A percentile compares a stretch with the other conserved stretches of the same genome.
Conservation (phyloP, 2,113 vertebrate species). For the Mugil cephalus region DNA sequence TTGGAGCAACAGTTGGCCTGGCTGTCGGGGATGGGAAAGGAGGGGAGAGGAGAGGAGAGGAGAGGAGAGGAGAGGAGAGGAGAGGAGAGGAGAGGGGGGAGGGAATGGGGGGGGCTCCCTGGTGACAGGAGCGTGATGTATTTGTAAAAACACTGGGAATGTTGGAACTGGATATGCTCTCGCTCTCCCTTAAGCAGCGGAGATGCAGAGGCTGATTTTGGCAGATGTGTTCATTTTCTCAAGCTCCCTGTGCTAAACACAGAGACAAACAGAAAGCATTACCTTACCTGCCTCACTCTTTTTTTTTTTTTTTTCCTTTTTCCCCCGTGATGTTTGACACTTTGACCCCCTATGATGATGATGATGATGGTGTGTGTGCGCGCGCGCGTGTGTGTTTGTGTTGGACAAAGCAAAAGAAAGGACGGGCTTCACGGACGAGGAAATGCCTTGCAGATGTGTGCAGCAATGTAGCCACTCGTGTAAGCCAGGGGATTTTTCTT, state of each 20-base stretch:
- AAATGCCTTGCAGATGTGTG: conserved; percentile 79
- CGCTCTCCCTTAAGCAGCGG: conserved; percentile 26
- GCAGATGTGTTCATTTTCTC: conserved; percentile 62
- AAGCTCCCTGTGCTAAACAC: conserved; percentile 24
- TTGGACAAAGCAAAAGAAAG: conserved; percentile 43
- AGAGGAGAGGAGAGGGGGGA: not conserved
- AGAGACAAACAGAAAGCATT: conserved; percentile 36
- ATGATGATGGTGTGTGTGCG: conserved; percentile 13
- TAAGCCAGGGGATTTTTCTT: conserved; percentile 57
- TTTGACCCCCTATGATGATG: conserved; percentile 42
- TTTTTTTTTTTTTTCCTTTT: no score
- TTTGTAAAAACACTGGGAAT: conserved; percentile 69
- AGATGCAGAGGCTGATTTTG: conserved; percentile 62
- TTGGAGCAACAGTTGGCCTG: conserved; percentile 76
- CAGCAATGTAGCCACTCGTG: conserved; percentile 46
- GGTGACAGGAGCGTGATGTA: conserved; percentile 61
- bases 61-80: not conserved
- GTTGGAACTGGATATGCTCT: conserved; percentile 59
- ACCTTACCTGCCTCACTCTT: conserved; percentile 49
- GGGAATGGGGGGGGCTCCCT: conserved; percentile 37
- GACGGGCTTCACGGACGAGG: conserved; percentile 33
- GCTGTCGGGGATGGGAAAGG: conserved; percentile 41
- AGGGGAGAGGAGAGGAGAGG: not conserved
- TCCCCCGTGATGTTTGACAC: conserved; percentile 24
- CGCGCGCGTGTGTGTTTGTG: conserved; percentile 28